These are phyloP conservation scores for Numenius arquata DNA, from an alignment of 2,113 vertebrate species.

Conservation along the genomic window DNA sequence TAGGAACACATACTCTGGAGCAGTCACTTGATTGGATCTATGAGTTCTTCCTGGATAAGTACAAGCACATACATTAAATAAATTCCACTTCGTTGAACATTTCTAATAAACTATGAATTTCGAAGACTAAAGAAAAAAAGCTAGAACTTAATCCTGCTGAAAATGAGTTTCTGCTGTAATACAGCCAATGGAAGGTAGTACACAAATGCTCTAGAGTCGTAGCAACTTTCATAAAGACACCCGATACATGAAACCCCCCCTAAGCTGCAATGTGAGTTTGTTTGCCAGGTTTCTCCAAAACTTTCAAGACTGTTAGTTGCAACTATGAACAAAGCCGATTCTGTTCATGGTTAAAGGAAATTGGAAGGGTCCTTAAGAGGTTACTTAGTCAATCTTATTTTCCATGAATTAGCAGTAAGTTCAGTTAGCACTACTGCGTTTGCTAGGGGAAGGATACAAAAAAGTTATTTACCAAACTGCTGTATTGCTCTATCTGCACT, in stretches of 20 bases:
- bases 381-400: not conserved
- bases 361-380: not conserved
- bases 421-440: not conserved
- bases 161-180: not conserved
- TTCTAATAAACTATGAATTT: not conserved
- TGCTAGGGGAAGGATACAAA: not conserved
- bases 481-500: slow-evolving; percentile 97
- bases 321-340: not conserved
- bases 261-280: not conserved
- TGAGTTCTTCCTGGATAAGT: slow-evolving; percentile 89
- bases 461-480: slow-evolving; percentile 86
- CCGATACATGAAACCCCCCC: too few species aligned
- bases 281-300: not conserved
- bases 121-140: not conserved
- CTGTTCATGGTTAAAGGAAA: not conserved
- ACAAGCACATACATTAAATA: not conserved
- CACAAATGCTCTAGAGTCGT: not conserved
- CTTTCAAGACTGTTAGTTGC: not conserved
- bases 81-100: not conserved
- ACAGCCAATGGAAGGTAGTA: not conserved
- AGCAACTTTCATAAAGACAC: not conserved
- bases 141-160: not conserved
- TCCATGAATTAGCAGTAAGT: not conserved
- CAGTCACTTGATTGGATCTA: slow-evolving; percentile 96
- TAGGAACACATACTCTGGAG: slow-evolving; percentile 96